Evolutionary conservation across 2,113 vertebrate species (phyloP), one percentile per base, ranked within the genome.

Genomic region (Takifugu flavidus): DNA sequence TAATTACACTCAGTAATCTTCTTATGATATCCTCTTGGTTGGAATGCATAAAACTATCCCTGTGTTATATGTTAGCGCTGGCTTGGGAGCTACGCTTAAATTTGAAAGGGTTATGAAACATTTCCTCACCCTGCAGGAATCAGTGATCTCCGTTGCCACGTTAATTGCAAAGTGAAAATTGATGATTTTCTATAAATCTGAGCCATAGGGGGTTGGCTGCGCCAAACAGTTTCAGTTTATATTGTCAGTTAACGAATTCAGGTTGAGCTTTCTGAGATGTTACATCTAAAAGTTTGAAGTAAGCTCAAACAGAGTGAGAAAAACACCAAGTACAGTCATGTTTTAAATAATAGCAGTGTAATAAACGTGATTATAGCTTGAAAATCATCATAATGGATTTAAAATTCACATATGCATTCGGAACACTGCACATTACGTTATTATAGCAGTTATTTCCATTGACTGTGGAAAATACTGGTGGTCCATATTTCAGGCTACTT

Each of bases 161-260:
- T 57, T 77, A 75, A 77, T 78, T 78, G 69, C 59, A 60, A 67
- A 71, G 53, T 69, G 70, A 67, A 67, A 74, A 70, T 46, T 63
- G 65, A n/a, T 53, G 59, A 73, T 70, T 74, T 80, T 60, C 47
- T 65, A 63, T 72, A 62, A 72, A 77, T 72, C 54, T 47, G 52
- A 14, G 11, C 29, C 45, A 66, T 67, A 72, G 70, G 56, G 56
- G 20, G 20, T 20, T 20, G 20, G 67, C 31, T 45, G 65, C 62
- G 54, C 54, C 57, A 80, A 77, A 84, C 64, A 82, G 63, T 64
- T 68, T 49, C 42, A 20, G 51, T 76, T 70, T 75, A 56, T 51
- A 42, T 42, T 53, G 43, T 63, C 65, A 74, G 73, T 74, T 76
- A 78, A 79, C 20, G 1, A 39, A 10, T 39, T 39, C 34, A 39